Evolutionary conservation across 2,113 vertebrate genomes (phyloP).

Genomic region (Puntigrus tetrazona): DNA sequence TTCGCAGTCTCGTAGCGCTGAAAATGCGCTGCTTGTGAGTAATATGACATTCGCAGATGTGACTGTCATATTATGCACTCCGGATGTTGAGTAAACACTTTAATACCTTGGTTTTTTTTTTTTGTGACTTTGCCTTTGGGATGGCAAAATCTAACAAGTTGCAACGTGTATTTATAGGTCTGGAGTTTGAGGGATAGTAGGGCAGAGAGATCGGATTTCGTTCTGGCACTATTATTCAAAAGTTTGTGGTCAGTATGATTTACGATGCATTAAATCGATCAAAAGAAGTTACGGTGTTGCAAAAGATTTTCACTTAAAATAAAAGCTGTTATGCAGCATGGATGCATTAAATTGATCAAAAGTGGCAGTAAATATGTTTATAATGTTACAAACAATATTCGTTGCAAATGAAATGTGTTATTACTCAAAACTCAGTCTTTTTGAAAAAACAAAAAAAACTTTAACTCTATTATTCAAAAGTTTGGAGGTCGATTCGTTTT

Average conservation of each 20-base stretch:
- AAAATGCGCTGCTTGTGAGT: neutral
- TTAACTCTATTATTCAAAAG: too few species aligned
- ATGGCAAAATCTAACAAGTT: neutral
- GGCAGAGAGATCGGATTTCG: conserved; percentile 3
- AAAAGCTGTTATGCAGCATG: too few species aligned
- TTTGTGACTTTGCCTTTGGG: neutral
- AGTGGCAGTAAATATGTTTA: too few species aligned
- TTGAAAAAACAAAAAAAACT: too few species aligned
- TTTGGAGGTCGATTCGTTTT: too few species aligned
- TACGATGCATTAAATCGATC: too few species aligned
- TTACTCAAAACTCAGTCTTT: neutral
- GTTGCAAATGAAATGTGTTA: too few species aligned
- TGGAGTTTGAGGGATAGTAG: neutral
- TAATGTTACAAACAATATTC: too few species aligned
- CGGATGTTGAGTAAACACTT: neutral
- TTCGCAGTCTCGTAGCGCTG: neutral
- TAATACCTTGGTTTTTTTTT: neutral
- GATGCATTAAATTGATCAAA: too few species aligned
- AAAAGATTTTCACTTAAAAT: too few species aligned
- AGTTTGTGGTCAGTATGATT: neutral
- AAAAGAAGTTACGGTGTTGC: too few species aligned
- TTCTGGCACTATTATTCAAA: neutral
- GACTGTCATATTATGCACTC: neutral
- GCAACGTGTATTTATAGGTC: neutral
- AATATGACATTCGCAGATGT: conserved; percentile 7